Conservation (phyloP, 2,113 vertebrate genomes). For the Rousettus leschenaultii region DNA sequence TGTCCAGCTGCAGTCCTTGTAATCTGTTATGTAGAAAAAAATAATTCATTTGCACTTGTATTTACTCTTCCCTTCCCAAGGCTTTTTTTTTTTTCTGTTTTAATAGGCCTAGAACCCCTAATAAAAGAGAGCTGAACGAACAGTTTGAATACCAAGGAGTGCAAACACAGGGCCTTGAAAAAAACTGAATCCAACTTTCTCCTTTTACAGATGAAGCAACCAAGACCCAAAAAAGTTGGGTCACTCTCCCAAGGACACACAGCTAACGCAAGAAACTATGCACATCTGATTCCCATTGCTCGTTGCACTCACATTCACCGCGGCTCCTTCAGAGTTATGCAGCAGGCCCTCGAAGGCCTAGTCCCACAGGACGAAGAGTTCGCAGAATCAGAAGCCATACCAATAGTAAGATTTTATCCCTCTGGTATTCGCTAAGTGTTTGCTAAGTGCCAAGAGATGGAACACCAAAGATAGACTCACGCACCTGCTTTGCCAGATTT, state of each 20-base stretch:
- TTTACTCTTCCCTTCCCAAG: slow-evolving; percentile 43
- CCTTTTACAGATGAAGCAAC: not conserved
- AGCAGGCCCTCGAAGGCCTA: not conserved
- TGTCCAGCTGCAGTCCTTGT: not conserved
- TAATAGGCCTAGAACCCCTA: slow-evolving; percentile 43
- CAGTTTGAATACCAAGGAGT: slow-evolving; percentile 14
- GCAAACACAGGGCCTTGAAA: not conserved
- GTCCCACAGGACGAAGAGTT: not conserved
- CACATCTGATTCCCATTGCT: not conserved
- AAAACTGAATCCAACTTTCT: not conserved
- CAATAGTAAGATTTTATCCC: not conserved
- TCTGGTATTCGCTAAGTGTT: not conserved
- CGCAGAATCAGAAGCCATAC: not conserved
- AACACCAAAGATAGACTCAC: not conserved
- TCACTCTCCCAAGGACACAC: slow-evolving; percentile 9
- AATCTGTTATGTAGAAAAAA: not conserved
- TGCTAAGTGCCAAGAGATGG: not conserved
- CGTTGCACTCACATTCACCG: not conserved
- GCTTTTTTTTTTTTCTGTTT: not conserved
- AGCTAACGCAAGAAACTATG: rapidly evolving
- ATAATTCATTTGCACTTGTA: not conserved
- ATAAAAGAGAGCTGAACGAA: slow-evolving; percentile 43
- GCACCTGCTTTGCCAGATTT: not conserved
- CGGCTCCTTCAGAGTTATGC: not conserved
- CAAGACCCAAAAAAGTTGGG: not conserved